phyloP scores from a whole-genome alignment of 2,797 vertebrate genomes.

The Macroramphosus scolopax region DNA sequence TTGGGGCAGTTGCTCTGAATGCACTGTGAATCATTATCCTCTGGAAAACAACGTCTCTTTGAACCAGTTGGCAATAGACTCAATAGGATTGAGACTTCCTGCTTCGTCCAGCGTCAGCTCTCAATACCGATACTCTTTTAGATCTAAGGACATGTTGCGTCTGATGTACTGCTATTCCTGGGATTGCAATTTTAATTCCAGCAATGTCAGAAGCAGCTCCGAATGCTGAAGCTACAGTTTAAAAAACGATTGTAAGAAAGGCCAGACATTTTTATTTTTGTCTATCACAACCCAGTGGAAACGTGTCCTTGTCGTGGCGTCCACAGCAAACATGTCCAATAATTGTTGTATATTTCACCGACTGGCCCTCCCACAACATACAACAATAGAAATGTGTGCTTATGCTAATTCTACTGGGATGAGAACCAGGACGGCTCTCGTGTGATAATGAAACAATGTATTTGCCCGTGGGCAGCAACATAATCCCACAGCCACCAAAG shows the following conservation, averaged over 20 bases:
- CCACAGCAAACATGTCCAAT: not conserved
- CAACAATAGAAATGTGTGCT: conserved; percentile 8
- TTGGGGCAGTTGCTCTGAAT: conserved; percentile 24
- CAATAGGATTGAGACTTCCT: too few relatives aligned
- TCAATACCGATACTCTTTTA: too few relatives aligned
- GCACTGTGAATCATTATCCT: conserved; percentile 29
- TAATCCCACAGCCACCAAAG: conserved; percentile 33
- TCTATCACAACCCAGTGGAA: not conserved
- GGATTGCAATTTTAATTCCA: not conserved
- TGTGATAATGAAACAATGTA: conserved; percentile 11
- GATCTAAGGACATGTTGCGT: too few relatives aligned
- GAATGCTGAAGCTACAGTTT: too few relatives aligned
- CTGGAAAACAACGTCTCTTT: not conserved
- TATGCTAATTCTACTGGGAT: too few relatives aligned
- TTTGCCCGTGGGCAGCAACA: conserved; percentile 27
- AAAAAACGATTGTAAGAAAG: too few relatives aligned
- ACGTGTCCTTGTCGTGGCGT: not conserved
- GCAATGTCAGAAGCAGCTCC: not conserved
- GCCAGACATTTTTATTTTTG: not conserved
- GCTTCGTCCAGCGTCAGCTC: too few relatives aligned
- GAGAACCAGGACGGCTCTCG: too few relatives aligned
- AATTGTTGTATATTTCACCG: too few relatives aligned
- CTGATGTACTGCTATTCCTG: too few relatives aligned
- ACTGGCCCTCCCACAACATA: too few relatives aligned
- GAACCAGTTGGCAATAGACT: too few relatives aligned